Conservation (phyloP, 2,797 vertebrate genomes). For the Picus viridis region DNA sequence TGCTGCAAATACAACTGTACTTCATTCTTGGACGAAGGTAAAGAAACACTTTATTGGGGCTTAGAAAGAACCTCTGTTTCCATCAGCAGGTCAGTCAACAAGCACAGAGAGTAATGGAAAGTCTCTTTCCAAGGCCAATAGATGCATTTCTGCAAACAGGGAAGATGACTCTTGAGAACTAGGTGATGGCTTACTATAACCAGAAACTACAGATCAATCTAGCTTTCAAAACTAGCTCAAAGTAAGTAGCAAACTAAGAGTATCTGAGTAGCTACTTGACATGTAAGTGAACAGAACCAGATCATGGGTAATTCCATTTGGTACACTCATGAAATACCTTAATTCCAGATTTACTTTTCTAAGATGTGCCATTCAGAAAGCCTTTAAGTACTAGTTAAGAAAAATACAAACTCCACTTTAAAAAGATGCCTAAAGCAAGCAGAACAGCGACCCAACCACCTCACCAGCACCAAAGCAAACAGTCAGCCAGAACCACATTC, state of each 20-base stretch:
- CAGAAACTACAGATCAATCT: neutral
- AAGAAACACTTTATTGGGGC: neutral
- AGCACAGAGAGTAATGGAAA: neutral
- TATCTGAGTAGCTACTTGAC: neutral
- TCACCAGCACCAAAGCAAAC: neutral
- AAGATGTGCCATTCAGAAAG: neutral
- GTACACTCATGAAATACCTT: neutral
- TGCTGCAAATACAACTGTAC: neutral
- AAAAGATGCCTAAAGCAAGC: neutral
- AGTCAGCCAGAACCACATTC: neutral
- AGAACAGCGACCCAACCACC: neutral
- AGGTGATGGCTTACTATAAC: neutral
- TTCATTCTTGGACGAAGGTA: slow-evolving; percentile 15
- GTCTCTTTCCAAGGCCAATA: neutral
- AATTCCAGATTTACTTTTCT: neutral
- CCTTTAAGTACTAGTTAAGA: neutral
- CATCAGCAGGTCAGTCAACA: neutral
- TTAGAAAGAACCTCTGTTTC: slow-evolving; percentile 38
- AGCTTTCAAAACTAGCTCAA: neutral
- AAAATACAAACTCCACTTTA: neutral
- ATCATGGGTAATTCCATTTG: neutral
- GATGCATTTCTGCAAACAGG: neutral
- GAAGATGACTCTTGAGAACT: neutral
- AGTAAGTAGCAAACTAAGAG: neutral
- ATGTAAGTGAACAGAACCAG: neutral